These are phyloP conservation scores for Notoglanidium macrostoma DNA, from an alignment of 2,797 vertebrate genomes.

Conservation along the genomic window DNA sequence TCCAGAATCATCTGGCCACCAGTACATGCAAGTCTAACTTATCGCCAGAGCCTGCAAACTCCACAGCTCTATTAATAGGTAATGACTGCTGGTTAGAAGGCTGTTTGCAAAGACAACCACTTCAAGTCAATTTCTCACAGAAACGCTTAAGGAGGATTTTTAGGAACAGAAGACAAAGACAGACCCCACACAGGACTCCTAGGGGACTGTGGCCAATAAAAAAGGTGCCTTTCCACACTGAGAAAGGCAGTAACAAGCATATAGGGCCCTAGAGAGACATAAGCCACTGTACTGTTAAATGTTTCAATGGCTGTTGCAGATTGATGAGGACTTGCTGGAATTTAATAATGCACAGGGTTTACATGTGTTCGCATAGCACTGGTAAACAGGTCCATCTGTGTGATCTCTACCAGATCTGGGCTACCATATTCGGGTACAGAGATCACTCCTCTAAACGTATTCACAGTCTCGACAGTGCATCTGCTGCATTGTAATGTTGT, in stretches of 20 bases:
- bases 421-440: background rate
- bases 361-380: background rate
- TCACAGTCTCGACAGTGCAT: background rate
- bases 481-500: background rate
- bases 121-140: background rate
- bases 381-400: background rate
- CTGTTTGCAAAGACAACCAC: background rate
- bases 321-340: background rate
- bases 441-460: background rate
- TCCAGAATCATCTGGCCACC: background rate
- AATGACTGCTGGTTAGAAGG: background rate
- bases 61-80: background rate
- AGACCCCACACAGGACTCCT: background rate
- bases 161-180: background rate
- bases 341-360: background rate
- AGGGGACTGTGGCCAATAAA: background rate
- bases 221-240: background rate
- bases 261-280: background rate
- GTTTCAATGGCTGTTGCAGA: background rate
- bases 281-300: background rate
- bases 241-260: background rate
- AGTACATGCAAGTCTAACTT: background rate
- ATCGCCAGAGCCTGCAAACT: background rate
- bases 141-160: background rate
- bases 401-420: background rate